Percentiles rank a stretch among this genome's conserved stretches.
Conservation (phyloP, 2,113 vertebrate genomes). For the Saguinus imperator region DNA sequence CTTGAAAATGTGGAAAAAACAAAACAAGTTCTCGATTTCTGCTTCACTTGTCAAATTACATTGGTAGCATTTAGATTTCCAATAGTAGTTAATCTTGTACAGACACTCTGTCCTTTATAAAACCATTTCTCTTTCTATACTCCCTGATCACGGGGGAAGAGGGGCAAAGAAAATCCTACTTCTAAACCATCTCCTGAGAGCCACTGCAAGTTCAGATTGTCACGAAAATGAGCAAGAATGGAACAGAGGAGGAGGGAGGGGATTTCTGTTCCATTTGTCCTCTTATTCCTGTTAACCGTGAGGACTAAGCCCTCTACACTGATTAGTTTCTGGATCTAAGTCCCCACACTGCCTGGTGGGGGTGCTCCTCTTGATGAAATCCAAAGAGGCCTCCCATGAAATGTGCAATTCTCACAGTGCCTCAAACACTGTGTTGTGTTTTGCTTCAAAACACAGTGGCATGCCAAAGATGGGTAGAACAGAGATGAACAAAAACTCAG, state of each 20-base stretch:
- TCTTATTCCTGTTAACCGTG: neutral
- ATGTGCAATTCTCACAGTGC: neutral
- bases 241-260: neutral
- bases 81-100: neutral
- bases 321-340: neutral
- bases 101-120: neutral
- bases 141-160: neutral
- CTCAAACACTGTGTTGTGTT: neutral
- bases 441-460: neutral
- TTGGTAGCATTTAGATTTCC: neutral
- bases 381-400: neutral
- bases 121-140: neutral
- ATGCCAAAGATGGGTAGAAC: neutral
- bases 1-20: neutral
- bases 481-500: neutral
- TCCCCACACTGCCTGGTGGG: neutral
- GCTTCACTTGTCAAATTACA: conserved; percentile 32
- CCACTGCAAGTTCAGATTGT: neutral
- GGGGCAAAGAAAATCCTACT: neutral
- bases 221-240: neutral
- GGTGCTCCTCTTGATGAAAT: neutral
- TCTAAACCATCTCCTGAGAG: neutral
- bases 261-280: neutral
- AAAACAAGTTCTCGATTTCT: conserved; percentile 8
- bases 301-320: neutral